Base-by-base conservation (phyloP, 2,113 vertebrate species). In the Terrapene triunguis region DNA sequence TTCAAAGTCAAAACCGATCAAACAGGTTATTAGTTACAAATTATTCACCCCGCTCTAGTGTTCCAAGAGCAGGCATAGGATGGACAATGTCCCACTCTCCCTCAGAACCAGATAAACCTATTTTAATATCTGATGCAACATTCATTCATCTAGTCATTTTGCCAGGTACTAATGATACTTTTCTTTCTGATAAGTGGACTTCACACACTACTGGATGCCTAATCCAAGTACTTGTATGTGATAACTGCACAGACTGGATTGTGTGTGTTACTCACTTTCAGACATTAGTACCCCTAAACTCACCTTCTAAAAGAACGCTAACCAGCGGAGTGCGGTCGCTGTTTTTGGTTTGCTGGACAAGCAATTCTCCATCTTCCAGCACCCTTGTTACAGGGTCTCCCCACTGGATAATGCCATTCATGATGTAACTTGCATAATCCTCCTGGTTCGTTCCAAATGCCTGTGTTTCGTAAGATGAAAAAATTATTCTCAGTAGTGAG, bases 351-450 rank as follows among this genome's bases (percentile, higher is more conserved):
- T 99, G 99, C 92, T 99, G 99, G 2, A 99, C 99, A 88, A 99
- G 98, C 94, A 99, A 98, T 92, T 99, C 99, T 59, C 99, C 99
- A 29, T 99, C 99, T 87, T 99, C 99, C 84, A 99, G 90, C 29
- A 99, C 99, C 24, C 98, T 98, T 0, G 99, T 99, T 17, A 99
- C 99, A 3, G 99, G 99, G 91, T 99, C 99, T 2, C 99, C 99
- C 99, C 99, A 99, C 80, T 99, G 99, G 84, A 99, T 99, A 88
- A 99, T 99, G 13, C 99, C 99, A 19, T 99, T 99, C 99, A 99
- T 99, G 97, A 99, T 99, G 96, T 99, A 99, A 98, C 99, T 99
- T 88, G 98, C 98, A 88, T 99, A 99, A 97, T 99, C 99, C 53
- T 99, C 99, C 97, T 99, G 99, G 97, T 99, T 99, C 96, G 99